phyloP scores from a whole-genome alignment of 2,888 invertebrate genomes.

The Alcis repandata region DNA sequence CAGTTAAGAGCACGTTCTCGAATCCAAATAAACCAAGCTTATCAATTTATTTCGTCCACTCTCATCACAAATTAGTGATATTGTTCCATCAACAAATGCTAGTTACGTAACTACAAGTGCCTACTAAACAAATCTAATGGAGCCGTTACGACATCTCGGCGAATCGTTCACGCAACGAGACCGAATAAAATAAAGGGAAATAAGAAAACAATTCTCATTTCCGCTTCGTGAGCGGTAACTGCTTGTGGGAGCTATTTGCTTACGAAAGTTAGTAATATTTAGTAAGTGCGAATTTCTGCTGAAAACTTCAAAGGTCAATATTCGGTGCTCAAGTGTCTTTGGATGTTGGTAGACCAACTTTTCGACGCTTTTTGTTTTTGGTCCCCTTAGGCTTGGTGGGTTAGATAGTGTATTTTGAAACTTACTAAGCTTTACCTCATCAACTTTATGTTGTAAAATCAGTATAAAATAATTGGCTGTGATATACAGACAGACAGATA shows the following conservation, averaged over 20 bases:
- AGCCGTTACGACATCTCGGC: constrained; percentile 24
- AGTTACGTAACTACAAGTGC: constrained; percentile 6
- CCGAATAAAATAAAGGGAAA: constrained; percentile 44
- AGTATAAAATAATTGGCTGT: too few relatives aligned
- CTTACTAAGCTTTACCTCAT: too few relatives aligned
- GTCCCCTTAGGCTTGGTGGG: too few relatives aligned
- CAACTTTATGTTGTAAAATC: too few relatives aligned
- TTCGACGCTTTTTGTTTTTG: too few relatives aligned
- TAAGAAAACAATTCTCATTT: constrained; percentile 54
- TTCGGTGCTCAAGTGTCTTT: too few relatives aligned
- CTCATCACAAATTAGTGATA: constrained; percentile 11
- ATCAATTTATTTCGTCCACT: constrained; percentile 6
- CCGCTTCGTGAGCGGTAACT: constrained; percentile 44
- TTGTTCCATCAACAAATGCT: constrained; percentile 3
- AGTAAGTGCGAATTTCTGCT: not conserved
- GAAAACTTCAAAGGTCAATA: not conserved
- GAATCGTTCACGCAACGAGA: constrained; percentile 31
- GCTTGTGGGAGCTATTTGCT: constrained; percentile 28
- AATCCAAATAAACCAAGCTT: not conserved
- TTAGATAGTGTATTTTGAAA: too few relatives aligned
- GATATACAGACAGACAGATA: too few relatives aligned
- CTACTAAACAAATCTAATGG: constrained; percentile 33
- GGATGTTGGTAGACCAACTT: too few relatives aligned
- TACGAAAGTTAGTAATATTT: not conserved
- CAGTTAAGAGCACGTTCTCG: not conserved